These are phyloP conservation scores for Canis aureus DNA, from an alignment of 2,113 vertebrate species.

Conservation along the genomic window DNA sequence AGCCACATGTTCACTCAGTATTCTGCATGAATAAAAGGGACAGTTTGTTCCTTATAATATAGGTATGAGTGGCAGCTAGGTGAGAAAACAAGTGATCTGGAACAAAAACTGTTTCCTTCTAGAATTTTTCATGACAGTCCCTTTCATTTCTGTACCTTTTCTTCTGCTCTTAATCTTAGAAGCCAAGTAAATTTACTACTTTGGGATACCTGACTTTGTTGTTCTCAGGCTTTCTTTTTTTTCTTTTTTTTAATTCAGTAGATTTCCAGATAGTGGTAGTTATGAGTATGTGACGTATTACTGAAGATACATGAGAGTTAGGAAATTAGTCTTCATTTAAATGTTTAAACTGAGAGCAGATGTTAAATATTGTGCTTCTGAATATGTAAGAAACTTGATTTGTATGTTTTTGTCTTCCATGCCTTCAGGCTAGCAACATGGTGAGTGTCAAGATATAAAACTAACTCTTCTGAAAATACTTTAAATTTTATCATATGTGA, in stretches of 20 bases:
- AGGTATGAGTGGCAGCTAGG: not conserved
- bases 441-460: constrained; percentile 91
- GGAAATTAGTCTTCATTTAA: constrained; percentile 51
- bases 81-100: not conserved
- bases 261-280: constrained; percentile 26
- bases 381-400: constrained; percentile 83
- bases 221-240: not conserved
- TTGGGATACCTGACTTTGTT: not conserved
- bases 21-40: not conserved
- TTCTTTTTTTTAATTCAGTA: not conserved
- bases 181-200: not conserved
- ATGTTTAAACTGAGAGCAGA: constrained; percentile 12
- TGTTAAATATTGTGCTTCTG: constrained; percentile 57
- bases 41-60: constrained; percentile 34
- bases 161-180: constrained; percentile 27
- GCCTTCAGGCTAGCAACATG: constrained; percentile 99
- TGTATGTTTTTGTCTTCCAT: constrained; percentile 92
- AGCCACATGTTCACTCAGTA: not conserved
- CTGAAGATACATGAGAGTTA: constrained; percentile 36
- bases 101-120: constrained; percentile 29
- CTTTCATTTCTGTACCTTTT: constrained; percentile 33
- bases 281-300: not conserved
- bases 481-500: constrained; percentile 58
- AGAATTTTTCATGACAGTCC: not conserved
- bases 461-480: constrained; percentile 82